A percentile compares a stretch with the other conserved stretches of the same genome.
Evolutionary conservation across 2,888 invertebrate species (phyloP).

Genomic region (Podotricha telesiphe): DNA sequence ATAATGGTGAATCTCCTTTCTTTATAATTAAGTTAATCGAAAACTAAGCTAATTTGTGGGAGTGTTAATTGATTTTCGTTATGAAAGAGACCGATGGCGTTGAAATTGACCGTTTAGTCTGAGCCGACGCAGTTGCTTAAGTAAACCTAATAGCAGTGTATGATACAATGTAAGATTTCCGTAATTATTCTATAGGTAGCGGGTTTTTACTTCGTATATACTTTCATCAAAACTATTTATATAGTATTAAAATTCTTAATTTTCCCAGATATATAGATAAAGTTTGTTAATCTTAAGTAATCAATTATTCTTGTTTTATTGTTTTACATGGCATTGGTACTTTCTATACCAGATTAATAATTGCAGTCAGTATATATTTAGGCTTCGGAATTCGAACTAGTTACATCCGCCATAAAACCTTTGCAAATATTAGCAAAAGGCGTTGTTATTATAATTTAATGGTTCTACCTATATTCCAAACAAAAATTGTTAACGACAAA

Average conservation of each 20-base stretch:
- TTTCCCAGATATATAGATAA: too few species aligned
- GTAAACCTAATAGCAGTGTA: constrained; percentile 22
- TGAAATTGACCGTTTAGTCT: constrained; percentile 29
- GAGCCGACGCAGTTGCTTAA: constrained; percentile 7
- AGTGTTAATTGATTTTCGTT: constrained; percentile 41
- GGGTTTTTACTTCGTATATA: neutral
- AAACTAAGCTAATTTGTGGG: constrained; percentile 38
- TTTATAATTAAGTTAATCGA: constrained; percentile 40
- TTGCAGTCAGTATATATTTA: too few species aligned
- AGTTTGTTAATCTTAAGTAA: too few species aligned
- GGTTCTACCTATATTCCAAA: constrained; percentile 67
- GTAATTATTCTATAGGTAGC: constrained; percentile 10
- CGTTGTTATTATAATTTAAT: constrained; percentile 64
- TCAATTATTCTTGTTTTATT: too few species aligned
- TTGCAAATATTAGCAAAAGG: constrained; percentile 69
- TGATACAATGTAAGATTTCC: neutral
- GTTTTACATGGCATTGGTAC: too few species aligned
- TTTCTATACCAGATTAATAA: too few species aligned
- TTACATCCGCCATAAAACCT: constrained; percentile 40
- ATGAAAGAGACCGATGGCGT: constrained; percentile 25
- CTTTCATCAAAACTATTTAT: neutral
- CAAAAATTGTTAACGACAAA: constrained; percentile 76
- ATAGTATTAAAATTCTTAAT: too few species aligned
- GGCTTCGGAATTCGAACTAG: neutral
- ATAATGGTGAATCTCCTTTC: constrained; percentile 32